Conservation (phyloP, 2,113 vertebrate genomes). For the Scalopus aquaticus region DNA sequence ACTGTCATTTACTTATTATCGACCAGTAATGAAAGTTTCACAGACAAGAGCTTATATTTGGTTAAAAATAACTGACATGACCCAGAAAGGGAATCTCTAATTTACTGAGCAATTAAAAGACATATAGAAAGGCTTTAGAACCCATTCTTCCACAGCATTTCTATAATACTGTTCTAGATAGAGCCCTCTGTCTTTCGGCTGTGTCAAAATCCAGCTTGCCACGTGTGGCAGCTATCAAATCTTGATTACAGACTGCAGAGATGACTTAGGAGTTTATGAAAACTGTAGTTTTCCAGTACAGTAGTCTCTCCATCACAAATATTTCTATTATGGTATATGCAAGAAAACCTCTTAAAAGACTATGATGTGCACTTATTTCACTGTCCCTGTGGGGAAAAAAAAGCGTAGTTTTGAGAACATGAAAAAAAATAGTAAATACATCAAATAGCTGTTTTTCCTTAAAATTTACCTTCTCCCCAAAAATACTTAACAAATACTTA, state of each 20-base stretch:
- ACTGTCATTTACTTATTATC: slow-evolving; percentile 25
- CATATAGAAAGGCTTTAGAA: not conserved
- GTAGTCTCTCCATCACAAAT: slow-evolving; percentile 26
- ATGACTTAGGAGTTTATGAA: slow-evolving; percentile 52
- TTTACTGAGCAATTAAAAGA: slow-evolving; percentile 40
- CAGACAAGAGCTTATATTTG: not conserved
- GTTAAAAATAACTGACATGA: slow-evolving; percentile 33
- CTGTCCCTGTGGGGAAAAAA: not conserved
- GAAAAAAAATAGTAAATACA: slow-evolving; percentile 3
- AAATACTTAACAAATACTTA: slow-evolving; percentile 48
- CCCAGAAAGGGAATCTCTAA: slow-evolving; percentile 5
- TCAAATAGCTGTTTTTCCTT: slow-evolving; percentile 30
- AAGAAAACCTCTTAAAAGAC: slow-evolving; percentile 57
- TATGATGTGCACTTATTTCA: slow-evolving; percentile 41
- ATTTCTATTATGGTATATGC: slow-evolving; percentile 53
- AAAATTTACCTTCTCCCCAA: slow-evolving; percentile 32
- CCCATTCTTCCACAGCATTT: not conserved
- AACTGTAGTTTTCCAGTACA: slow-evolving; percentile 32
- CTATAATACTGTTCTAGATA: not conserved
- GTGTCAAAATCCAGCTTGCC: not conserved
- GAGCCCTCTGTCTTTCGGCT: not conserved
- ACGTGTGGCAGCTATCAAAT: not conserved
- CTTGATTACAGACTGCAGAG: not conserved
- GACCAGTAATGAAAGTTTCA: not conserved
- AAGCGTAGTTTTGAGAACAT: not conserved